Conservation (phyloP, 2,888 invertebrate species). For the Scaptomyza flava region DNA sequence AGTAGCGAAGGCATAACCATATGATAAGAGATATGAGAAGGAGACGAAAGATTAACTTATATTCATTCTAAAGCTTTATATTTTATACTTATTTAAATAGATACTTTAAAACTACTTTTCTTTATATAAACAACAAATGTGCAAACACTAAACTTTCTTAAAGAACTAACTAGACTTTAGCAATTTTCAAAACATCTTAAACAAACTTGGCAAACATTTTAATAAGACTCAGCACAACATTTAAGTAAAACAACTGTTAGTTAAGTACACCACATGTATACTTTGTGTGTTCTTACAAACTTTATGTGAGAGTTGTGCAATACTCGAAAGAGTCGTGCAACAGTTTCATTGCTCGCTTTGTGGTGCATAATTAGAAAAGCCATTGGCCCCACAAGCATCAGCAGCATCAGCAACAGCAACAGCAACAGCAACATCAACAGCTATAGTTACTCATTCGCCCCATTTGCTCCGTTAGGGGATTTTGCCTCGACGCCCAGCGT, state of each 20-base stretch:
- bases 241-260: not conserved
- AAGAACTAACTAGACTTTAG: no score
- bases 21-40: not conserved
- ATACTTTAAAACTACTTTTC: not conserved
- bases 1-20: not conserved
- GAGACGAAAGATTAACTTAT: not conserved
- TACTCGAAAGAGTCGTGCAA: slow-evolving; percentile 8
- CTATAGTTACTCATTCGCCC: slow-evolving; percentile 5
- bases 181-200: not conserved
- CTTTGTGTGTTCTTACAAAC: not conserved
- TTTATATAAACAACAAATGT: not conserved
- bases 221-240: not conserved
- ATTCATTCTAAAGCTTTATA: no score
- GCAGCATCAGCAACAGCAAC: not conserved
- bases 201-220: not conserved
- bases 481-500: slow-evolving; percentile 14
- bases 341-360: slow-evolving; percentile 25
- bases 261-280: not conserved
- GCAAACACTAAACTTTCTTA: not conserved
- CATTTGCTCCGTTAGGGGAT: slow-evolving; percentile 29
- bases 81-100: no score
- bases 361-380: slow-evolving; percentile 29
- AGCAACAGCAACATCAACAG: not conserved
- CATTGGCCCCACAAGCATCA: slow-evolving; percentile 16
- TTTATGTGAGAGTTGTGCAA: slow-evolving; percentile 13